These are phyloP conservation scores for Dascillus cervinus DNA, from an alignment of 2,888 invertebrate species.

Conservation along the genomic window DNA sequence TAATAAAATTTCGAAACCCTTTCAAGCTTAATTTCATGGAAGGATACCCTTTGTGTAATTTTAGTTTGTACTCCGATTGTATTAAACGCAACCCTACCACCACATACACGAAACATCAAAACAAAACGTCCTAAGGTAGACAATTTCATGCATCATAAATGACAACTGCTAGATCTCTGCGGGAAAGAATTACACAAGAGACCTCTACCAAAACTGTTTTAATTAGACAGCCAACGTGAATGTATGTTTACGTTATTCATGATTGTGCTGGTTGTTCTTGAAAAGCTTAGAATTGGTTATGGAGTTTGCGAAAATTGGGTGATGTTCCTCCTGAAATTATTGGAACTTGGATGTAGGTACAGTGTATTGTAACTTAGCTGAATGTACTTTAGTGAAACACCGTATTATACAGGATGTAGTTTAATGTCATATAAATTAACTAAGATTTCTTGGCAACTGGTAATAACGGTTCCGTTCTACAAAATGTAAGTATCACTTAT, in stretches of 20 bases:
- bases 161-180: constrained; percentile 12
- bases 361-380: constrained; percentile 7
- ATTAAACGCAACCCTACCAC: too few species aligned
- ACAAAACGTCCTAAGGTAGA: too few species aligned
- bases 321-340: constrained; percentile 10
- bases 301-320: constrained; percentile 9
- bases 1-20: too few species aligned
- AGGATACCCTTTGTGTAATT: too few species aligned
- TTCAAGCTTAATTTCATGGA: too few species aligned
- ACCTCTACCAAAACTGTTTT: constrained; percentile 23
- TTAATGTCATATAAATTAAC: too few species aligned
- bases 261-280: constrained; percentile 15
- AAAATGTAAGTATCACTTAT: too few species aligned
- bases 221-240: constrained; percentile 27
- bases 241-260: constrained; percentile 25
- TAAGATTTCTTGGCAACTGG: too few species aligned
- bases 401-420: too few species aligned
- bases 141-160: constrained; percentile 20
- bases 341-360: constrained; percentile 6
- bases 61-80: too few species aligned
- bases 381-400: constrained; percentile 11
- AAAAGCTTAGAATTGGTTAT: constrained; percentile 13
- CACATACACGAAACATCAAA: too few species aligned
- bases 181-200: constrained; percentile 16
- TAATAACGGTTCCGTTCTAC: too few species aligned